Base-by-base conservation (phyloP, 2,113 vertebrate genomes). In the Scopus umbretta region DNA sequence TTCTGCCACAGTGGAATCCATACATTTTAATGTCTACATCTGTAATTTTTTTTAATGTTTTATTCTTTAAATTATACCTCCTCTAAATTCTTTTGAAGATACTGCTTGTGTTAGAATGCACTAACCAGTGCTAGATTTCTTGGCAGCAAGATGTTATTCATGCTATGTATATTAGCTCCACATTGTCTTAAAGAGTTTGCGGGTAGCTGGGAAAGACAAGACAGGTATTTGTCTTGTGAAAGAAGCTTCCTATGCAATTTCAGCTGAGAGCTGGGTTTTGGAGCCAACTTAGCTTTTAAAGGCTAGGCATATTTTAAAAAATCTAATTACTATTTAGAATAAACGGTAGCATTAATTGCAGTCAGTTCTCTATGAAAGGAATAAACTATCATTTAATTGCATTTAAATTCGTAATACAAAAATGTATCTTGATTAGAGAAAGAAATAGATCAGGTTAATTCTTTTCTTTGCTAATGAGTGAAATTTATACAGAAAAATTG, bases 401-500 rank as follows among this genome's bases (percentile, higher is more conserved):
- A 97, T 97, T 96, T 96, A 93, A 97, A 96, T 90, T 94, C n/a
- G 30, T 86, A 87, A 92, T 95, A 85, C 43, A 91, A 94, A 97
- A 97, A 95, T 96, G 42, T 67, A 71, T 96, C 97, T 97, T 98
- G 96, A 97, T 98, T 97, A 94, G 85, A 58, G 79, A 81, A 91
- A 90, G 47, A 94, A 97, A 52, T 93, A 89, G 80, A 94, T 59
- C 52, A 76, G 76, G 86, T 63, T 70, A 88, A 86, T 93, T 90
- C 68, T 70, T 92, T 97, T 96, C 74, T 96, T 94, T 66, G 19
- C 36, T 96, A 96, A 98, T 87, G 67, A 94, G 83, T 61, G 56
- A 88, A 82, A 95, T 76, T 92, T 81, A 90, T 80, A 95, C 47
- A 92, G 61, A 96, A 94, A 90, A 90, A 96, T 52, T 82, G 36